Evolutionary conservation across 2,797 vertebrate species (phyloP).

Genomic region (Epinephelus coioides): DNA sequence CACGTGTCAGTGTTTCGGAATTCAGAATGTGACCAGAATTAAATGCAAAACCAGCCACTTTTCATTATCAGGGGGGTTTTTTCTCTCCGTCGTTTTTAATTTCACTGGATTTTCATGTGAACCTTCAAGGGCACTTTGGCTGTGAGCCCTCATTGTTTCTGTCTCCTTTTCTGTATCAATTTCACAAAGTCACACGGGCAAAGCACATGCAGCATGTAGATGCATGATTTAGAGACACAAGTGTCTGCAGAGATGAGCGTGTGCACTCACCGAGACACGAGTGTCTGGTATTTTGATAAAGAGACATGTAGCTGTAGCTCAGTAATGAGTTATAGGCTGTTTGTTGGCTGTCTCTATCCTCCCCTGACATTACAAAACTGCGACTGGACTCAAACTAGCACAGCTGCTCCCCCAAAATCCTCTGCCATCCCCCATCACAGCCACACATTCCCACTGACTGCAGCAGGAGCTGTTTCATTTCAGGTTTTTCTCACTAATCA

Average conservation of each 20-base stretch:
- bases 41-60: slow-evolving; percentile 19
- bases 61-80: slow-evolving; percentile 20
- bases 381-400: slow-evolving; percentile 40
- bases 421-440: slow-evolving; percentile 5
- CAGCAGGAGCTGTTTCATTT: slow-evolving; percentile 26
- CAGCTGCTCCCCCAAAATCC: slow-evolving; percentile 51
- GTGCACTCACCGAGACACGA: not conserved
- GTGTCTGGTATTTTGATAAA: slow-evolving; percentile 25
- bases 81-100: slow-evolving; percentile 12
- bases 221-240: not conserved
- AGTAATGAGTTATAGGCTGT: slow-evolving; percentile 52
- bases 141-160: not conserved
- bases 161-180: slow-evolving; percentile 11
- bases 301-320: slow-evolving; percentile 36
- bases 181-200: not conserved
- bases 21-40: slow-evolving; percentile 10
- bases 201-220: not conserved
- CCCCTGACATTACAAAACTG: slow-evolving; percentile 40
- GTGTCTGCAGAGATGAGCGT: not conserved
- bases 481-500: slow-evolving; percentile 34
- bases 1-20: not conserved
- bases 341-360: slow-evolving; percentile 32
- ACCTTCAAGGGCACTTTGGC: not conserved
- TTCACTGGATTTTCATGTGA: slow-evolving; percentile 14
- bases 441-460: slow-evolving; percentile 18